Percentiles rank a stretch among this genome's conserved stretches.
Conservation (phyloP, 2,888 invertebrate genomes). For the Melinaea menophilus region DNA sequence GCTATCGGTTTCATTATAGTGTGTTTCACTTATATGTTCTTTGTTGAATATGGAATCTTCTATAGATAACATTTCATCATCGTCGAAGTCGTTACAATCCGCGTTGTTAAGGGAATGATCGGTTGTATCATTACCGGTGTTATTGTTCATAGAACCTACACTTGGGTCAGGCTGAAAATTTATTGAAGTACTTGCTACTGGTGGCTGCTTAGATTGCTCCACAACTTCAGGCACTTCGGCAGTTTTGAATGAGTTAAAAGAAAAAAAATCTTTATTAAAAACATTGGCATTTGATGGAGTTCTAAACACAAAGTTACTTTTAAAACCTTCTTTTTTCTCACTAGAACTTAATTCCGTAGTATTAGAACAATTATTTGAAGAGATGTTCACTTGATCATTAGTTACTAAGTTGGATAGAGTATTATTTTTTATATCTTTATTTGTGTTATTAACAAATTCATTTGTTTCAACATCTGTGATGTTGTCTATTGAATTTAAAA, state of each 20-base stretch:
- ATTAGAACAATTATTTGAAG: slow-evolving; percentile 43
- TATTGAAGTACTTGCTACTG: too few relatives aligned
- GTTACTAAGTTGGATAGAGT: neutral
- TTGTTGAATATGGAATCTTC: too few relatives aligned
- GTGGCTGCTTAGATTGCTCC: neutral
- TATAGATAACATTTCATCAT: too few relatives aligned
- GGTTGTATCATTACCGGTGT: too few relatives aligned
- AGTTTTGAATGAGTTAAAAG: slow-evolving; percentile 60
- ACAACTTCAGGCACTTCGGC: too few relatives aligned
- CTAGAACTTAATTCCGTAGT: slow-evolving; percentile 38
- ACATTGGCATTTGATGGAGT: slow-evolving; percentile 46
- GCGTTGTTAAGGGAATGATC: too few relatives aligned
- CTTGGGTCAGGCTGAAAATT: too few relatives aligned
- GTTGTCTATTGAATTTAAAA: neutral
- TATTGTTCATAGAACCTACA: too few relatives aligned
- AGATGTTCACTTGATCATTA: slow-evolving; percentile 27
- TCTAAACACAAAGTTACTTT: slow-evolving; percentile 69
- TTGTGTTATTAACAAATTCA: neutral
- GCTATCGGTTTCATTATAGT: too few relatives aligned
- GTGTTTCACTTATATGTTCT: too few relatives aligned
- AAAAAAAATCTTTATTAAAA: slow-evolving; percentile 40
- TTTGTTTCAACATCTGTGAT: neutral
- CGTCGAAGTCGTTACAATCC: too few relatives aligned
- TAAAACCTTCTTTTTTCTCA: slow-evolving; percentile 47
- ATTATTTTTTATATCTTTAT: neutral